Conservation (phyloP, 2,797 vertebrate genomes). For the Lithobates sylvaticus region DNA sequence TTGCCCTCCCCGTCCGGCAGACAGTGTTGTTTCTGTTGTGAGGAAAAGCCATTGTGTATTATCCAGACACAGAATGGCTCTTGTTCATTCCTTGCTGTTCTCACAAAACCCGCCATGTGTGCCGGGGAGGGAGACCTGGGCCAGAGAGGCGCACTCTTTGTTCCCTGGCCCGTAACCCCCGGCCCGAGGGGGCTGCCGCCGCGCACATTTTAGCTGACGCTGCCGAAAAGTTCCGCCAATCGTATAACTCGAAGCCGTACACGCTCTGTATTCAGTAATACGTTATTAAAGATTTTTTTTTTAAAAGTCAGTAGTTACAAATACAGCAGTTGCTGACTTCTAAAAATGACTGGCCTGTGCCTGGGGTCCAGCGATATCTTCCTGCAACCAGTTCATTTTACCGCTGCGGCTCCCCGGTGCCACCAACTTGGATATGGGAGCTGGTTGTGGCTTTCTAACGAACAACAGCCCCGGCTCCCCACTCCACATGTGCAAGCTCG, state of each 20-base stretch:
- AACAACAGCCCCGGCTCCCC: too few relatives aligned
- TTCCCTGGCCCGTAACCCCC: constrained; percentile 4
- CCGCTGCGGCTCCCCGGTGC: too few relatives aligned
- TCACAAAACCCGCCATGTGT: constrained; percentile 50
- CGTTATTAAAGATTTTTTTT: too few relatives aligned
- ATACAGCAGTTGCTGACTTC: too few relatives aligned
- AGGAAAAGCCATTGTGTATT: constrained; percentile 56
- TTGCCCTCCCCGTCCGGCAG: constrained; percentile 42
- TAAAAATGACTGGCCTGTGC: too few relatives aligned
- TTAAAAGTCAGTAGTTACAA: too few relatives aligned
- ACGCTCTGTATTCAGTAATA: too few relatives aligned
- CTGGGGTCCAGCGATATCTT: too few relatives aligned
- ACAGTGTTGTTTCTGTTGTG: constrained; percentile 58
- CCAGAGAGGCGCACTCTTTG: background rate
- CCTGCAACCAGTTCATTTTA: too few relatives aligned
- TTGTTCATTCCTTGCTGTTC: constrained; percentile 30
- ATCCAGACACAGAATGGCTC: constrained; percentile 57
- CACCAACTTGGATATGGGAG: too few relatives aligned
- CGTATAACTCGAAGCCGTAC: background rate
- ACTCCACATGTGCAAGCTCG: too few relatives aligned
- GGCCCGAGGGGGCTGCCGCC: background rate
- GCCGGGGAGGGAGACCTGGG: constrained; percentile 38
- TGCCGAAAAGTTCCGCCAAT: background rate
- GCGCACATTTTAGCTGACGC: background rate
- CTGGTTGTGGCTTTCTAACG: too few relatives aligned